Evolutionary conservation across 2,888 invertebrate genomes (phyloP), one percentile per base, ranked within the genome.

Genomic region (Lamellibrachia columna): DNA sequence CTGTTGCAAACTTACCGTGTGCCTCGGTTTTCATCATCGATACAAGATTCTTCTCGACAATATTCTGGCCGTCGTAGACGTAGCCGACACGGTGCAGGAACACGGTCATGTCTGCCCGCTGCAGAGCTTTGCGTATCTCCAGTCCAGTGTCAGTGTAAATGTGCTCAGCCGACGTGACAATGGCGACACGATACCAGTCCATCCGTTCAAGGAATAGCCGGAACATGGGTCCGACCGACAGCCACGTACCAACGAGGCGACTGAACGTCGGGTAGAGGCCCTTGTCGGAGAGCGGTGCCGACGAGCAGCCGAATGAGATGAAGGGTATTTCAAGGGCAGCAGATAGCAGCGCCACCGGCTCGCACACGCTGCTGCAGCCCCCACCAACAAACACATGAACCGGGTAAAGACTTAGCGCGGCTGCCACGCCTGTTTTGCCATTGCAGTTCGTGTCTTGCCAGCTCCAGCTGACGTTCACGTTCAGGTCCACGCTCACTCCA

Each of bases 301-400:
- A 91, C 40, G 53, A 53, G 55, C 91, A 91, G 15, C 91, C 91
- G 91, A 91, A 40, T 40, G 91, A 91, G 53, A 91, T 91, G 91
- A 91, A 91, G 9, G 91, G 91, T 91, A 55, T 6, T n/a, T 58
- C 22, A 2, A 91, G 6, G 4, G 55, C 58, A 11, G 53, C 55
- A 91, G n/a, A 28, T 40, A 91, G 52, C 3, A 91, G 91, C 11
- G 91, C 53, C n/a, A 91, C 91, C 11, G 91, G 58, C 55, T 91
- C 58, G 55, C 91, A 91, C 53, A 91, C 91, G 58, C 9, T 53
- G 58, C 91, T 91, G n/a, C 91, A 91, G 11, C 91, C 91, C 15
- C 91, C 91, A 52, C 91, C 91, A 91, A 91, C 53, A 6, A 91
- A 53, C 40, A 91, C 58, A 53, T 91, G 53, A 9, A 58, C 15